Evolutionary conservation across 2,888 invertebrate genomes (phyloP).

Genomic region (Glyphotaelius pellucidus): DNA sequence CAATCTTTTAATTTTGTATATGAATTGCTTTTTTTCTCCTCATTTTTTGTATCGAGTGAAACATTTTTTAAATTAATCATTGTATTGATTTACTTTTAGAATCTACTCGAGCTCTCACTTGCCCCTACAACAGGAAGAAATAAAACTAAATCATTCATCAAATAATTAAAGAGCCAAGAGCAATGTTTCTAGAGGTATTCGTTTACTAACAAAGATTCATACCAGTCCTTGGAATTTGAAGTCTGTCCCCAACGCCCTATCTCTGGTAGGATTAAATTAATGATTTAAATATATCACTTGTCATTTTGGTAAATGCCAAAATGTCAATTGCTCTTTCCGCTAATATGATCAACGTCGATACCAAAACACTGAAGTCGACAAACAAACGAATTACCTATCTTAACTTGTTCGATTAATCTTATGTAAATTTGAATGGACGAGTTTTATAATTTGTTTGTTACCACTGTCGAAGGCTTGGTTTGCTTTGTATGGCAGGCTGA

Average conservation of each 20-base stretch:
- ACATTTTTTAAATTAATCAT: no score
- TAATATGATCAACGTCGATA: background rate
- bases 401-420: background rate
- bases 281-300: background rate
- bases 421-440: background rate
- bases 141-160: background rate
- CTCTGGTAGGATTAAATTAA: background rate
- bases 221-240: background rate
- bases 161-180: background rate
- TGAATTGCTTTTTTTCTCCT: no score
- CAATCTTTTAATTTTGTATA: no score
- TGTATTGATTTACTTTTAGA: no score
- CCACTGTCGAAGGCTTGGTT: slow-evolving; percentile 2
- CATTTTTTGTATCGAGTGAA: no score
- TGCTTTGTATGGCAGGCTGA: background rate
- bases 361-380: background rate
- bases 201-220: background rate
- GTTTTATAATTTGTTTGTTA: background rate
- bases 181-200: background rate
- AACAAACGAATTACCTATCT: background rate
- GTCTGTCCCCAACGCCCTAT: background rate
- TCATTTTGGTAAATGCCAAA: background rate
- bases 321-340: background rate
- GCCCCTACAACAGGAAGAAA: background rate
- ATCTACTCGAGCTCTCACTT: background rate